Evolutionary conservation across 2,888 invertebrate genomes (phyloP).

Genomic region (Hemicrepidius hirtus): DNA sequence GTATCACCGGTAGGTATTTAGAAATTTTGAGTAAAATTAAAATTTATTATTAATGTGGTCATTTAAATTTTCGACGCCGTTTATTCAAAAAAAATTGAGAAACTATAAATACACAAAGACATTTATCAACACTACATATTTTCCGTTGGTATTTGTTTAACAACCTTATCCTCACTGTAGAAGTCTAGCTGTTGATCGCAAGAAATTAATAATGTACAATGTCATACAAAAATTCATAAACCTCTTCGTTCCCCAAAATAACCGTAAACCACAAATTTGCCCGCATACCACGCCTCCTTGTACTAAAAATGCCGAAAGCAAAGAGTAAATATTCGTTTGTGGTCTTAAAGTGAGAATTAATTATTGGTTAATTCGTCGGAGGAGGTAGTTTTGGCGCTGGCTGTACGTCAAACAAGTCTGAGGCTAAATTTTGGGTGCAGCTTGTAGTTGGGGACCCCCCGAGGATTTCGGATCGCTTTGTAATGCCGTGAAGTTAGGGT

Average conservation of each 20-base stretch:
- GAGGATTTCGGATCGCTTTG: conserved; percentile 49
- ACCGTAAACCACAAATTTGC: neutral
- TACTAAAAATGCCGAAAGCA: neutral
- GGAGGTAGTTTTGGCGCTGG: conserved; percentile 21
- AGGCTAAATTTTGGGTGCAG: conserved; percentile 56
- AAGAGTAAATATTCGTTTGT: neutral
- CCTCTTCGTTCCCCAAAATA: neutral
- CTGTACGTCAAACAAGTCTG: conserved; percentile 25
- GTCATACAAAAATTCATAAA: neutral
- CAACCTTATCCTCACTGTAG: neutral
- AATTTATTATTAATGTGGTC: no score
- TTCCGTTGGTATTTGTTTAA: conserved; percentile 20
- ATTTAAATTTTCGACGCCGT: no score
- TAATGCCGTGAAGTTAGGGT: conserved; percentile 54
- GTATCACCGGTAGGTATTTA: no score
- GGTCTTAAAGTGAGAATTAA: conserved; percentile 30
- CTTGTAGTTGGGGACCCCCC: conserved; percentile 52
- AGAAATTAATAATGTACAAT: conserved; percentile 26
- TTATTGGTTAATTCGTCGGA: conserved; percentile 21
- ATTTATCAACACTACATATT: conserved; percentile 5
- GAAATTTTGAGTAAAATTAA: no score
- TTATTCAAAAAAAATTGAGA: no score
- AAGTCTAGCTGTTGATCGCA: conserved; percentile 11
- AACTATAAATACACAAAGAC: neutral
- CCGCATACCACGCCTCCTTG: neutral